phyloP scores from a whole-genome alignment of 2,113 vertebrate species.

The Aix galericulata region DNA sequence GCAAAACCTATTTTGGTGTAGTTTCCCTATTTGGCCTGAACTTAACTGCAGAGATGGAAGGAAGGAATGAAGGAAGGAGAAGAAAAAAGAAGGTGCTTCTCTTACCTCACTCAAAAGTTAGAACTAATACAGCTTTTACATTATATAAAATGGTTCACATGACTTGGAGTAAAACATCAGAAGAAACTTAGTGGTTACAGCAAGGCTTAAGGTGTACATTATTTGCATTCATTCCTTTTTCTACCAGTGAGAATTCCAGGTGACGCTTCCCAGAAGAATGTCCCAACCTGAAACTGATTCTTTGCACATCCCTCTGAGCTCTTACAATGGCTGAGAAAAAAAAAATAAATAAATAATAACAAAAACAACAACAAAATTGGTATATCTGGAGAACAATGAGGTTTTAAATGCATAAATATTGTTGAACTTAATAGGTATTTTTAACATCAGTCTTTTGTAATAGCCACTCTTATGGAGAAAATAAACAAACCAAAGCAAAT shows the following conservation, averaged over 20 bases:
- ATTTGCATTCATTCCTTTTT: not conserved
- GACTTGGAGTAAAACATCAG: not conserved
- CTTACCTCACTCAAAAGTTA: not conserved
- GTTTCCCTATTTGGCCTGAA: not conserved
- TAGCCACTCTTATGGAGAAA: not conserved
- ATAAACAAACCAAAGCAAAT: not conserved
- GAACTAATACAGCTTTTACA: not conserved
- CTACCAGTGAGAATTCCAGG: not conserved
- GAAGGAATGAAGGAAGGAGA: not conserved
- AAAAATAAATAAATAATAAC: not conserved
- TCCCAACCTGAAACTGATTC: not conserved
- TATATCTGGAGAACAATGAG: not conserved
- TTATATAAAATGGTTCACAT: not conserved
- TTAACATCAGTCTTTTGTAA: not conserved
- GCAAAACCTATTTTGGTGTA: not conserved
- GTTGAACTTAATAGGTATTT: not conserved
- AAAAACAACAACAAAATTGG: too few relatives aligned
- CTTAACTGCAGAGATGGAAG: not conserved
- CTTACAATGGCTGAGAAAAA: not conserved
- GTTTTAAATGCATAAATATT: not conserved
- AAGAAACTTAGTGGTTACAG: not conserved
- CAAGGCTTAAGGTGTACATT: not conserved
- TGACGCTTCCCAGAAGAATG: not conserved
- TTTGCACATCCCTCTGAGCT: not conserved
- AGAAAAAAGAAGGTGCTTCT: not conserved